Evolutionary conservation across 1,140 invertebrate genomes (phyloP), one percentile per base, ranked within the genome.

Genomic region (Phocides pigmalion): DNA sequence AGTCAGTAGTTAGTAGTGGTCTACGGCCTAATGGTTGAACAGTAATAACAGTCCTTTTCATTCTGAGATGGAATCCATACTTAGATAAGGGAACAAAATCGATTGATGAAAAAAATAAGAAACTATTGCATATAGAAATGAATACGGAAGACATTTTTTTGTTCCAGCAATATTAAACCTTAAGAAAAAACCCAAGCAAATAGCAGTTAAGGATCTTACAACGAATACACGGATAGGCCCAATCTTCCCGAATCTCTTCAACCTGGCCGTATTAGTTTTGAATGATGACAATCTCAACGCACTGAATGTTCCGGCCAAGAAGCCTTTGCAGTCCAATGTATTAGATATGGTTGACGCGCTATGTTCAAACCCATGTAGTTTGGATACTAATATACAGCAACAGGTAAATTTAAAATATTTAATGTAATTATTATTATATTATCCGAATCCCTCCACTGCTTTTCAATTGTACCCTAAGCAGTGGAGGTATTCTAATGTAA

Each of bases 191-290:
- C 81, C 86, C 4, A 87, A 88, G 71, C 79, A 87, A 51, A 63
- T 92, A 64, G 89, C 91, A 6, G 82, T 92, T n/a, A 76, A 86
- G 50, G 91, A 92, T 74, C 68, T 92, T 11, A 85, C 81, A 62
- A 89, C 84, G 5, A 92, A 92, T 54, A 91, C 89, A 8, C 70
- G 88, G 4, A 92, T 92, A 8, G 91, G 91, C 6, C 89, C 89
- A 0, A 91, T 92, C 72, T 88, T 92, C 39, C 90, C 91, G 4
- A 92, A 92, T 62, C 77, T 92, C 0, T 90, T 92, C 61, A 92
- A 92, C 41, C 51, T 92, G 32, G 87, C 89, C 0, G 86, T 92
- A 0, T 50, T 92, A 28, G 89, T 92, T 0, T 66, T 92, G 4
- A 92, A 90, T 22, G 91, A 92, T 63, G 90, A 92, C 41, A 90